phyloP scores from a whole-genome alignment of 2,797 vertebrate genomes.

The Crocodylus rhombifer region DNA sequence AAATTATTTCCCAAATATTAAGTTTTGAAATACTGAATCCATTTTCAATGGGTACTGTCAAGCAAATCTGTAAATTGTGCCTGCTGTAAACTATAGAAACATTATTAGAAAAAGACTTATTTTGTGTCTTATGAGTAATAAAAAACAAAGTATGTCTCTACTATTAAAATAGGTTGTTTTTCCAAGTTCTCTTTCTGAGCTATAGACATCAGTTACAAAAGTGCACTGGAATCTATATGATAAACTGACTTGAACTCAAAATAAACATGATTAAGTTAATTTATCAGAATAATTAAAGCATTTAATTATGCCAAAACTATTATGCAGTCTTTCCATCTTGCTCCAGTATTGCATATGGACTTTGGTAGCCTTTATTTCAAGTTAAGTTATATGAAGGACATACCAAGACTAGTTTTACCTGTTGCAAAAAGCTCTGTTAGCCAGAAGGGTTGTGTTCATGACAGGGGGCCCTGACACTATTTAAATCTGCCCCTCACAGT shows the following conservation, averaged over 20 bases:
- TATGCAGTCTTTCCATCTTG: not conserved
- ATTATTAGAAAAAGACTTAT: not conserved
- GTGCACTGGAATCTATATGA: not conserved
- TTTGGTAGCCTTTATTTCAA: not conserved
- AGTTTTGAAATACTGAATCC: not conserved
- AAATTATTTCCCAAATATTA: not conserved
- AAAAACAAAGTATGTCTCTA: not conserved
- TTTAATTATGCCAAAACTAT: not conserved
- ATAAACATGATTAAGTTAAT: not conserved
- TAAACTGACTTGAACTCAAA: not conserved
- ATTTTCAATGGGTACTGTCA: not conserved
- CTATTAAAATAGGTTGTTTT: not conserved
- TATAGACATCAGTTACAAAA: not conserved
- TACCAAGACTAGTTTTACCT: conserved; percentile 13
- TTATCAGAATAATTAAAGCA: not conserved
- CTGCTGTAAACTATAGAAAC: not conserved
- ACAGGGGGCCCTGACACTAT: too few species aligned
- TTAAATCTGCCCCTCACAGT: too few species aligned
- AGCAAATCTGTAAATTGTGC: not conserved
- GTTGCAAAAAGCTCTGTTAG: not conserved
- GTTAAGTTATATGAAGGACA: not conserved
- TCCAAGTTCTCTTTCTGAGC: not conserved
- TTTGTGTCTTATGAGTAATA: not conserved
- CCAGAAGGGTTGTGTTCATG: too few species aligned
- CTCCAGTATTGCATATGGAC: not conserved